phyloP scores from a whole-genome alignment of 2,797 vertebrate genomes.

The Cichlasoma orientale region DNA sequence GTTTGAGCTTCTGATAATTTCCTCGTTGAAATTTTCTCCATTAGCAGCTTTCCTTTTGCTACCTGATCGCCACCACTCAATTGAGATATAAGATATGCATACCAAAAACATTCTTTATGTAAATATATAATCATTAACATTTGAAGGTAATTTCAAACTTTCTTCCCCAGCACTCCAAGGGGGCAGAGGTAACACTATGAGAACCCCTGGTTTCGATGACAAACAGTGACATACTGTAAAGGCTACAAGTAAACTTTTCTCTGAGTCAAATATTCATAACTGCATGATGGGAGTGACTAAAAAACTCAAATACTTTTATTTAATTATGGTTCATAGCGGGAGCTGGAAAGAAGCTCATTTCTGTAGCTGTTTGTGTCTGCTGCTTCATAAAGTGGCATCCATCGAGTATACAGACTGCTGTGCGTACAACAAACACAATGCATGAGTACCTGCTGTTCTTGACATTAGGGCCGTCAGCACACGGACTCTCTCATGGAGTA shows the following conservation, averaged over 20 bases:
- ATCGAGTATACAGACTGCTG: constrained; percentile 48
- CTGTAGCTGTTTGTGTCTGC: constrained; percentile 59
- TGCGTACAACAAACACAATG: constrained; percentile 54
- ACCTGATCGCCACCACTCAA: too few species aligned
- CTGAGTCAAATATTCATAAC: not conserved
- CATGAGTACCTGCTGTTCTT: constrained; percentile 64
- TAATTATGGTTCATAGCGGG: constrained; percentile 54
- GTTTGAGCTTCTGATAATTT: too few species aligned
- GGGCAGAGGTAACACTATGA: too few species aligned
- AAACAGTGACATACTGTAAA: not conserved
- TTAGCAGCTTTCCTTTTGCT: too few species aligned
- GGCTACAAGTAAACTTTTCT: not conserved
- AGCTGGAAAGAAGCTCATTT: constrained; percentile 55
- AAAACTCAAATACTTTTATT: constrained; percentile 15
- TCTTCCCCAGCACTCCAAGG: too few species aligned
- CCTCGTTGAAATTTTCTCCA: too few species aligned
- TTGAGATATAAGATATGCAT: too few species aligned
- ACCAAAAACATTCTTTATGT: too few species aligned
- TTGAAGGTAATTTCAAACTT: too few species aligned
- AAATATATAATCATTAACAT: too few species aligned
- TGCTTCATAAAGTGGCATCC: constrained; percentile 60
- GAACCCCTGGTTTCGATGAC: not conserved
- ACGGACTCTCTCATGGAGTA: constrained; percentile 47
- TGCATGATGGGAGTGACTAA: not conserved
- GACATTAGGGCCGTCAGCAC: constrained; percentile 68